Conservation (phyloP, 2,888 invertebrate genomes). For the Brenthis ino region DNA sequence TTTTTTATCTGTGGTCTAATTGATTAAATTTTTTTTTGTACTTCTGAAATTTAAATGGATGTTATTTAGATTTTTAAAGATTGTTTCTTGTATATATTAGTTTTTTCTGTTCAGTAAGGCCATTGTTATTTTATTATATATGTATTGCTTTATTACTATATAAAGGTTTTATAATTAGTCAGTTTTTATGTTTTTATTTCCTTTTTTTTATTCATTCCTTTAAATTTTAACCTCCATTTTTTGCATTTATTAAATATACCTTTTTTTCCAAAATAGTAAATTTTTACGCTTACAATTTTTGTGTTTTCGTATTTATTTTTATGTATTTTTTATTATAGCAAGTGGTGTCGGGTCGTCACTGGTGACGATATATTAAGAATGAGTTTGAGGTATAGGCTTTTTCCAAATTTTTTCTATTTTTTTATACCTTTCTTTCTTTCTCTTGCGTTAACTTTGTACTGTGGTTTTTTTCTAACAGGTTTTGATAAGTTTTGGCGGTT, state of each 20-base stretch:
- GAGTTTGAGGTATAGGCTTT: conserved; percentile 85
- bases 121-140: not conserved
- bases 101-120: not conserved
- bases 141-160: conserved; percentile 1
- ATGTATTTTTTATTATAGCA: conserved; percentile 67
- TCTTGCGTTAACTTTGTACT: conserved; percentile 35
- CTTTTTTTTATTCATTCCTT: not conserved
- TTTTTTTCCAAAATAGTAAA: not conserved
- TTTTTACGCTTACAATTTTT: conserved; percentile 3
- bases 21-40: not conserved
- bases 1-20: conserved; percentile 4
- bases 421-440: conserved; percentile 26
- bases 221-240: not conserved
- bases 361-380: conserved; percentile 90
- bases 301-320: conserved; percentile 42
- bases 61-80: not conserved
- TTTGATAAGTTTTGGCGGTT: conserved; percentile 35
- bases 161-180: not conserved
- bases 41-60: not conserved
- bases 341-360: conserved; percentile 83
- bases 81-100: not conserved
- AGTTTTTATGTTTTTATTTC: conserved; percentile 25
- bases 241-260: not conserved
- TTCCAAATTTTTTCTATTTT: conserved; percentile 31
- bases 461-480: conserved; percentile 34